Conservation (phyloP, 2,113 vertebrate genomes). For the Burhinus oedicnemus region DNA sequence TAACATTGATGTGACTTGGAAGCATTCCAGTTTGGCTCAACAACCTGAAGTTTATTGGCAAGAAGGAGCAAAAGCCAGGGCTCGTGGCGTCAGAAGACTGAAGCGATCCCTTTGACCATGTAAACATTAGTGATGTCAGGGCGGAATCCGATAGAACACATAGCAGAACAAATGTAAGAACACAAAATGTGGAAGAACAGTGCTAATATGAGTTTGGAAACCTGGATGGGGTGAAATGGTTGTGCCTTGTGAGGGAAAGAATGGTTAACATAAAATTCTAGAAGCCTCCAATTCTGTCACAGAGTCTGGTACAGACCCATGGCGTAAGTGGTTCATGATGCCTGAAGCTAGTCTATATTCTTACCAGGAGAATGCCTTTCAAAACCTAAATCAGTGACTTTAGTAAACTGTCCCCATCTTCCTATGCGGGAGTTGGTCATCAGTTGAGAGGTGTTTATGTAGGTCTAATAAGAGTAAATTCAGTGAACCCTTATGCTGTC, state of each 20-base stretch:
- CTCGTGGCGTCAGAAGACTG: neutral
- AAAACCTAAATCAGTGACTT: neutral
- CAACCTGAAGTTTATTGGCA: neutral
- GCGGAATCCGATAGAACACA: neutral
- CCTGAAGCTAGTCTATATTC: neutral
- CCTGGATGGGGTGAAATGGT: neutral
- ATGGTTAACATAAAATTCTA: neutral
- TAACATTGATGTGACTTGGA: neutral
- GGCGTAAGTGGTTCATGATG: neutral
- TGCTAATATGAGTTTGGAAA: neutral
- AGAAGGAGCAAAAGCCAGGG: neutral
- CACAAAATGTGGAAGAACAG: neutral
- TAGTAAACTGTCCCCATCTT: neutral
- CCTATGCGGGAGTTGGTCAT: neutral
- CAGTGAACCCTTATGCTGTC: neutral
- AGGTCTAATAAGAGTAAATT: neutral
- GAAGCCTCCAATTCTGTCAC: neutral
- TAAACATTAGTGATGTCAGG: fast-evolving
- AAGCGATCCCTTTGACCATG: neutral
- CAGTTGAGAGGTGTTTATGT: neutral
- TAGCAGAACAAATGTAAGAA: neutral
- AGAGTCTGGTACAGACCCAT: neutral
- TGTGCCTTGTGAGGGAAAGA: neutral
- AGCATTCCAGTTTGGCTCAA: neutral
- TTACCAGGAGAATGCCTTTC: neutral